phyloP scores from a whole-genome alignment of 2,797 vertebrate species.

The Pampus argenteus region DNA sequence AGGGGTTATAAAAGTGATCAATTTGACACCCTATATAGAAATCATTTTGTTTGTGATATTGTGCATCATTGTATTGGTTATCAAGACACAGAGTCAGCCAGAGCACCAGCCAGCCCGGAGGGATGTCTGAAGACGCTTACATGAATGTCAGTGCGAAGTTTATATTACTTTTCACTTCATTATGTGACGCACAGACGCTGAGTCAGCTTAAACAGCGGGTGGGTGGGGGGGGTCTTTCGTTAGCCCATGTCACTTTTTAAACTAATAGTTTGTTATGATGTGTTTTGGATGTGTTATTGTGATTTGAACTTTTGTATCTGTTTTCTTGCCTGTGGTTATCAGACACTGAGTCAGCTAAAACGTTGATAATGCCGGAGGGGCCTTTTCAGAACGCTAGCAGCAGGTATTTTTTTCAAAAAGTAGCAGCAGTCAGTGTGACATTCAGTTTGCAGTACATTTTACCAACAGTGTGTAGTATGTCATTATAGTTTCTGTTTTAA shows the following conservation, averaged over 20 bases:
- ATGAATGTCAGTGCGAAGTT: too few species aligned
- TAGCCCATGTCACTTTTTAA: conserved; percentile 38
- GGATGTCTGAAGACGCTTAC: too few species aligned
- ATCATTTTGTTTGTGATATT: conserved; percentile 4
- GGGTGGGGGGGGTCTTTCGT: conserved; percentile 25
- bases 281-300: conserved; percentile 12
- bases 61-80: conserved; percentile 15
- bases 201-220: conserved; percentile 48
- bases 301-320: conserved; percentile 20
- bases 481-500: neutral
- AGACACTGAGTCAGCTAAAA: conserved; percentile 46
- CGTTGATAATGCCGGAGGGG: neutral
- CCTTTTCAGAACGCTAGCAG: neutral
- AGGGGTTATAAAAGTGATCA: neutral
- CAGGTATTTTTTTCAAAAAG: conserved; percentile 30
- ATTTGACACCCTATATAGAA: neutral
- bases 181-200: conserved; percentile 22
- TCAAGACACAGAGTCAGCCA: conserved; percentile 29
- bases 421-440: conserved; percentile 7
- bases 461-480: conserved; percentile 9
- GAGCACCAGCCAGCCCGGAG: neutral
- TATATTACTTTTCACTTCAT: conserved; percentile 43
- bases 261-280: conserved; percentile 29
- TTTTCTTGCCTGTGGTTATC: conserved; percentile 24
- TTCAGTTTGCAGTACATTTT: conserved; percentile 7